These are phyloP conservation scores for Stenopsyche tienmushanensis DNA, from an alignment of 1,140 invertebrate genomes.

Conservation along the genomic window DNA sequence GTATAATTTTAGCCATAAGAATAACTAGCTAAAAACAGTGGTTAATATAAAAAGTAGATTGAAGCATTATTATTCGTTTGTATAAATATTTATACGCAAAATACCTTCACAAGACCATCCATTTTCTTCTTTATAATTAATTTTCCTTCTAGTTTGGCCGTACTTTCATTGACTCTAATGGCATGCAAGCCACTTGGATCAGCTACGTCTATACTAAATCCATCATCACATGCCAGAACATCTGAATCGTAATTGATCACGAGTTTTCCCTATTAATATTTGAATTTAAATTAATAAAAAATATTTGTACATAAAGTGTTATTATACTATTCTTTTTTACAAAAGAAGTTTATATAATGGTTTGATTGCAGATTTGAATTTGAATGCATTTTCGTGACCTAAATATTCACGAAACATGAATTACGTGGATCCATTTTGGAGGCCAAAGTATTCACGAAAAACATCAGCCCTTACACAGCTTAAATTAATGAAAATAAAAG, in stretches of 20 bases:
- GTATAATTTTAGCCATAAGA: conserved; percentile 2
- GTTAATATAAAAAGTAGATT: neutral
- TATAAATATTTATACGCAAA: neutral
- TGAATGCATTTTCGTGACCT: no score
- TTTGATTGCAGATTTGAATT: no score
- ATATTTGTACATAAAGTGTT: no score
- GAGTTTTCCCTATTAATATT: neutral
- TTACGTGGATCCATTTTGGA: no score
- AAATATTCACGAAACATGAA: no score
- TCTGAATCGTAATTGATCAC: conserved; percentile 21
- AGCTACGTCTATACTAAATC: conserved; percentile 8
- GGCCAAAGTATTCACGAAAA: no score
- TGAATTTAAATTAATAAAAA: neutral
- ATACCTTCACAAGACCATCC: conserved; percentile 11
- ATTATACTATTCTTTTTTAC: no score
- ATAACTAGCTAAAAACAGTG: conserved; percentile 11
- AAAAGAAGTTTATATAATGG: no score
- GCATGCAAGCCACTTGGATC: conserved; percentile 5
- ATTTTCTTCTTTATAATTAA: conserved; percentile 23
- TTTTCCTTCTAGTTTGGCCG: conserved; percentile 17
- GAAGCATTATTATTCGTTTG: neutral
- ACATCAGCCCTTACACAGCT: no score
- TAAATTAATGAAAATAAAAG: no score
- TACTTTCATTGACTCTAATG: conserved; percentile 20
- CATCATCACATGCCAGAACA: conserved; percentile 20